Conservation (phyloP, 2,797 vertebrate species). For the Oreochromis grahami region DNA sequence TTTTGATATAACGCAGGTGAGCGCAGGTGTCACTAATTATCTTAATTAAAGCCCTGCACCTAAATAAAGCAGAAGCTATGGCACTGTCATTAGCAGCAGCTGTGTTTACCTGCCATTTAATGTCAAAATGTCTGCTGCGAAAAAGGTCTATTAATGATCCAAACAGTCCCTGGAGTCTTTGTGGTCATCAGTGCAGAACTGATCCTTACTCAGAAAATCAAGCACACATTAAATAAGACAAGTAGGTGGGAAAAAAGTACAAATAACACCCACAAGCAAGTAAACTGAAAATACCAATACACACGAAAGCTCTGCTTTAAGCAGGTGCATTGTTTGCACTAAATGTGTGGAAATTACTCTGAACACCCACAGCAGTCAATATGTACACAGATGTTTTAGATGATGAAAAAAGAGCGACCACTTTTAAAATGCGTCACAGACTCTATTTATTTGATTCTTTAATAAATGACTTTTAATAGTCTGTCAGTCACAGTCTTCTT, state of each 20-base stretch:
- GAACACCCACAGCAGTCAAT: neutral
- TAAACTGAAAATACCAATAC: neutral
- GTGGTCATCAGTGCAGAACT: neutral
- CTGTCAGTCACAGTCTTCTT: neutral
- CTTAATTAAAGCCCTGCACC: neutral
- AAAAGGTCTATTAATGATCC: neutral
- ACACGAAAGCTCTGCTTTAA: neutral
- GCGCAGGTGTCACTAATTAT: neutral
- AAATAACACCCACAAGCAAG: neutral
- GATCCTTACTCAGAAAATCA: neutral
- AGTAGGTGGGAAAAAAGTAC: accelerated
- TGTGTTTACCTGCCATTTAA: neutral
- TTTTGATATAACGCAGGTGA: neutral
- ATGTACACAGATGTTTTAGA: neutral
- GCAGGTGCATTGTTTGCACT: neutral
- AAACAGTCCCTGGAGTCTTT: neutral
- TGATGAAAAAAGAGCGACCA: neutral
- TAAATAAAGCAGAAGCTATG: neutral
- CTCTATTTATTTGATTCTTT: neutral
- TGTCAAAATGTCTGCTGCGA: neutral
- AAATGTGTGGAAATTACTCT: neutral
- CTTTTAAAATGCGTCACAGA: neutral
- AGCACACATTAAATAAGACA: neutral
- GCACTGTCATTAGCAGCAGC: neutral
- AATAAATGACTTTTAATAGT: neutral